A percentile compares a stretch with the other conserved stretches of the same genome.
These are phyloP conservation scores for Alca torda DNA, from an alignment of 2,797 vertebrate genomes.

Conservation along the genomic window DNA sequence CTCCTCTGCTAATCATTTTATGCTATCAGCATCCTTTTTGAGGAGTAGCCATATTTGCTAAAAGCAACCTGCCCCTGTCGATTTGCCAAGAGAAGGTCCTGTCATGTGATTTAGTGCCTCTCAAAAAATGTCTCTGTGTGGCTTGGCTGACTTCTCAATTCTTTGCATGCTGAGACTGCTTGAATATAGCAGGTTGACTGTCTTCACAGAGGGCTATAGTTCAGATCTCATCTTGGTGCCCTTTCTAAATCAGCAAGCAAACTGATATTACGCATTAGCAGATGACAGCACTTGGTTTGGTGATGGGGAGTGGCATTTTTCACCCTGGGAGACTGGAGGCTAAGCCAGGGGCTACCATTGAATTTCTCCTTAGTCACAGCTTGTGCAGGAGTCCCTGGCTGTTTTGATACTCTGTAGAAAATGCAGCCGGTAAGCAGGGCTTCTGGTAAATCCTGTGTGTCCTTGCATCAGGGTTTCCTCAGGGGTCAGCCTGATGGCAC, in stretches of 20 bases:
- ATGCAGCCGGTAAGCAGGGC: background rate
- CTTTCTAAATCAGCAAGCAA: background rate
- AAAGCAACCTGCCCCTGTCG: background rate
- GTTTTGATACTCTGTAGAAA: background rate
- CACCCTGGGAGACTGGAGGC: background rate
- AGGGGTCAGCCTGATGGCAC: background rate
- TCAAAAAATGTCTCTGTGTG: background rate
- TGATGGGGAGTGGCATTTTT: background rate
- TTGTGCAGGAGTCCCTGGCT: background rate
- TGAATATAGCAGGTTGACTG: background rate
- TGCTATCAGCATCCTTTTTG: background rate
- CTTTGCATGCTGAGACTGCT: background rate
- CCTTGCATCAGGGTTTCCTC: background rate
- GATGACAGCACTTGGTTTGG: background rate
- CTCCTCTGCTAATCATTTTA: constrained; percentile 6
- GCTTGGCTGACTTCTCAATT: background rate
- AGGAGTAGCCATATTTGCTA: constrained; percentile 18
- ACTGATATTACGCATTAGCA: background rate
- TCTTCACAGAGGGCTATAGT: background rate
- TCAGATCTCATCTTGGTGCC: background rate
- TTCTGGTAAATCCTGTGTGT: background rate
- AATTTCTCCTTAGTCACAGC: background rate
- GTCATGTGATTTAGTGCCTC: background rate
- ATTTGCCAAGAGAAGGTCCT: background rate
- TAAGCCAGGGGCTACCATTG: background rate